Conservation (phyloP, 2,888 invertebrate species). For the Odontomyia ornata region DNA sequence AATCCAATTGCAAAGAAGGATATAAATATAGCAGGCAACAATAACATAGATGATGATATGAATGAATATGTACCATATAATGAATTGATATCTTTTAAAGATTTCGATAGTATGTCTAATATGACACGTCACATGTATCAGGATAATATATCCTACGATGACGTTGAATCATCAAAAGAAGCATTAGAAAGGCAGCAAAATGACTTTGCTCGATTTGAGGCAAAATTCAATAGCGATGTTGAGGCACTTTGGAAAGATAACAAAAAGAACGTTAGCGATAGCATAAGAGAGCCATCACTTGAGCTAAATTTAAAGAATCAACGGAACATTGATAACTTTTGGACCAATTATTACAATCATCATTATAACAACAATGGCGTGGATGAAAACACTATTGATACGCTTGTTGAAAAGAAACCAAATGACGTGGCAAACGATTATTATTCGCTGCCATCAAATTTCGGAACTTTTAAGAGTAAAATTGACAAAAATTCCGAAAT, state of each 20-base stretch:
- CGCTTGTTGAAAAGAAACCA: constrained; percentile 12
- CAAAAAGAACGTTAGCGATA: constrained; percentile 60
- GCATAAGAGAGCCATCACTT: constrained; percentile 7
- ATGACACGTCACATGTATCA: constrained; percentile 53
- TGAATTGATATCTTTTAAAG: constrained; percentile 12
- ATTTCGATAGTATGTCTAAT: constrained; percentile 14
- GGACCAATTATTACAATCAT: constrained; percentile 58
- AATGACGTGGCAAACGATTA: constrained; percentile 53
- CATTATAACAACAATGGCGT: constrained; percentile 52
- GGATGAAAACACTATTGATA: neutral
- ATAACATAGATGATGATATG: neutral
- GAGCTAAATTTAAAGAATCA: constrained; percentile 48
- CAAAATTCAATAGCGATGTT: constrained; percentile 74
- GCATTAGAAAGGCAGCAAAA: constrained; percentile 50
- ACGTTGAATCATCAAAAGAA: neutral
- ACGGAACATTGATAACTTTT: constrained; percentile 56
- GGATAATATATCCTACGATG: constrained; percentile 52
- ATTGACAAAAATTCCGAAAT: constrained; percentile 37
- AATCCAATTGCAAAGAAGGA: neutral
- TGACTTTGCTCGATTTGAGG: constrained; percentile 58
- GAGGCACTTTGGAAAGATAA: constrained; percentile 73
- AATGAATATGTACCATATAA: constrained; percentile 9
- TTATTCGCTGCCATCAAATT: constrained; percentile 55
- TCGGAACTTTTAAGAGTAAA: constrained; percentile 53
- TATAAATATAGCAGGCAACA: neutral